A percentile compares a stretch with the other conserved stretches of the same genome.
Conservation (phyloP, 2,888 invertebrate species). For the Parnassius mnemosyne region DNA sequence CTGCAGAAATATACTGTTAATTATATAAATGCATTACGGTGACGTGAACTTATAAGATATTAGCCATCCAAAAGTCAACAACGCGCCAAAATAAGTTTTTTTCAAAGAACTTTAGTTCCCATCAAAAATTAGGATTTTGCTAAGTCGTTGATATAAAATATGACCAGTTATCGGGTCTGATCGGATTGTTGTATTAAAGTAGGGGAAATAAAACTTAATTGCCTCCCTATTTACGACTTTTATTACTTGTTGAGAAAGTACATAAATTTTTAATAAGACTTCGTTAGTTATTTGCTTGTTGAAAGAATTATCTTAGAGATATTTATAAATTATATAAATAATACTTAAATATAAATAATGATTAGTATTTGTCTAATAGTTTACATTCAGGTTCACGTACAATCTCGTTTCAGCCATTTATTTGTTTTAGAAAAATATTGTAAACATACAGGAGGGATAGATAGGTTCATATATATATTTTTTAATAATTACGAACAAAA, state of each 20-base stretch:
- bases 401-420: too few relatives aligned
- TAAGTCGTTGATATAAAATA: background rate
- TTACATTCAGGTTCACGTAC: too few relatives aligned
- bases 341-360: too few relatives aligned
- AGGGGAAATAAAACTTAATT: background rate
- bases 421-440: background rate
- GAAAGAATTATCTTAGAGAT: background rate
- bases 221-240: background rate
- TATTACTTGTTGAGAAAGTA: background rate
- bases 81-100: too few relatives aligned
- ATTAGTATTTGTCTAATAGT: too few relatives aligned
- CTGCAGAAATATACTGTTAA: too few relatives aligned
- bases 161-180: background rate
- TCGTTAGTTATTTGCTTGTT: background rate
- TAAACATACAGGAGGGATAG: slow-evolving; percentile 1
- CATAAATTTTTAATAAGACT: background rate
- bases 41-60: too few relatives aligned
- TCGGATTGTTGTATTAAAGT: background rate
- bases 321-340: background rate
- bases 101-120: too few relatives aligned
- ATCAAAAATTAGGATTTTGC: background rate
- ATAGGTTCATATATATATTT: slow-evolving; percentile 42
- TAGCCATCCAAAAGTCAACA: too few relatives aligned
- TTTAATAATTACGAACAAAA: slow-evolving; percentile 70
- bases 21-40: too few relatives aligned